Base-by-base conservation (phyloP, 2,797 vertebrate species). In the Mallotus villosus region DNA sequence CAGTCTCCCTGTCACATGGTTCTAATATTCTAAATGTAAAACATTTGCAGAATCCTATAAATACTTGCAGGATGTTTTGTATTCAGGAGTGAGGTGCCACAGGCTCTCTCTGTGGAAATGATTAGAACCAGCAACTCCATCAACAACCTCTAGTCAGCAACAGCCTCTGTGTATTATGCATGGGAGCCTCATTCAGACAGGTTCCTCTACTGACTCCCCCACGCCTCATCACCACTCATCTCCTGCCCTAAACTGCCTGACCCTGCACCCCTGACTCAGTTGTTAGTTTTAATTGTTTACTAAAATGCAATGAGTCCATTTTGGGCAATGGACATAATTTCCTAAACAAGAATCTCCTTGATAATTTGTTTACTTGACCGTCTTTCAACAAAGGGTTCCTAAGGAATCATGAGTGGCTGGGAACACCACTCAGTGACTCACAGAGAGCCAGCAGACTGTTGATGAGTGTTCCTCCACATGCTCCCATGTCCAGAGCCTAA, bases 61-160 rank as follows among this genome's bases (percentile, higher is more conserved):
- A 66, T 17, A 66, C 37, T 66, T 66, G 64, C 64, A 66, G 21
- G 64, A 66, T 66, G 64, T 66, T 66, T 66, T 41, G 46, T 66
- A 25, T 46, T 41, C 41, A 16, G 64, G 25, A 51, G 41, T 66
- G 61, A 63, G 29, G 32, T 63, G 29, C 61, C 29, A 63, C 29
- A 37, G 61, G 14, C 41, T n/a, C 41, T 7, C 46, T 49, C 46
- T 66, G 34, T n/a, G 9, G 49, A 66, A 51, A 21, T 49, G 64
- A 66, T 66, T 66, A 46, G 41, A 66, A 66, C 49, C 64, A 51
- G 64, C 64, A 66, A 24, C 64, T 66, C 37, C 49, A 66, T 22
- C 41, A 9, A 41, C 12, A 27, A 66, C 64, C 64, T 66, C 27
- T 14, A 51, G 61, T 34, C 27, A 32, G 46, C 41, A 25, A 22